Evolutionary conservation across 2,888 invertebrate genomes (phyloP), one percentile per base, ranked within the genome.

Genomic region (Troides oblongomaculatus): DNA sequence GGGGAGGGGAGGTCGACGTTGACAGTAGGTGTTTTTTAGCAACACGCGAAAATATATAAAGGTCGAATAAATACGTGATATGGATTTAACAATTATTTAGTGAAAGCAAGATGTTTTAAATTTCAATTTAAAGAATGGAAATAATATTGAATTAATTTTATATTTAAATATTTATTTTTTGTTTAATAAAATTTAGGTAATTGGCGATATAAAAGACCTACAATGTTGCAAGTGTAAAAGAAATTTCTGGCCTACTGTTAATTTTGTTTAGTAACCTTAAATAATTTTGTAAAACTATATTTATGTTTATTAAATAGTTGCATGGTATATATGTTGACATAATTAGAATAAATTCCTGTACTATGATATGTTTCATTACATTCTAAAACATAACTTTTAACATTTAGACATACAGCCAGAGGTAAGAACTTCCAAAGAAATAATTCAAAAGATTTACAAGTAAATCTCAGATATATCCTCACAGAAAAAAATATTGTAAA

Each of bases 1-100:
- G 75, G 75, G 76, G 78, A 78, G 76, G 74, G 76, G 77, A 76
- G 76, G 71, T 75, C 78, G 76, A 81, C 81, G 80, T 84, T 83
- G 78, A 84, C 82, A 82, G 64, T 64, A 63, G 63, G 53, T 50
- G 59, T 30, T 66, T 62, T 60, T 25, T 18, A n/a, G 46, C 18
- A 17, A 66, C 39, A 21, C 18, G 6, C 0, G 6, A 57, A 57
- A 57, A 21, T 18, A 21, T 21, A 6, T 6, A n/a, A 57, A 57
- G 2, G 50, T 18, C 14, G 17, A 50, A 50, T 14, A 17, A 50
- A 50, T 17, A 14, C 14, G 0, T 14, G 18, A 50, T 50, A 50
- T 50, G 4, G 5, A 50, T 50, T 50, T 50, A 50, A 50, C 50
- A 50, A 50, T 17, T 10, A 30, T 30, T 4, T 6, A 46, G 10